Evolutionary conservation across 92 coral and sea anemone genomes (phyloP).

Genomic region (Chrysogorgia sp.): DNA sequence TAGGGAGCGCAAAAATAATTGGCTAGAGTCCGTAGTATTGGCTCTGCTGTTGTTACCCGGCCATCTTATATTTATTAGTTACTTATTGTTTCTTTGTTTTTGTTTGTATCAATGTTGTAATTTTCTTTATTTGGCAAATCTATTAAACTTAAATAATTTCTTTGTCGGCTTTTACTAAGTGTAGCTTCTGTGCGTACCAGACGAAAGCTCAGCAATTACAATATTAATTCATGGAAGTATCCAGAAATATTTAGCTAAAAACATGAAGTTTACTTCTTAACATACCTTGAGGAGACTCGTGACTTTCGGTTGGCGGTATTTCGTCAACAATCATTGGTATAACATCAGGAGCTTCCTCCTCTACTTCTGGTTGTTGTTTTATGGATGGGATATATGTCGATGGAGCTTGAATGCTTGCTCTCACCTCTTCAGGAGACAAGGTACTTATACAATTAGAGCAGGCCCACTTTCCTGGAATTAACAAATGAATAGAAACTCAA

Average conservation of each 20-base stretch:
- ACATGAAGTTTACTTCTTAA: neutral
- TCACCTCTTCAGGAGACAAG: conserved; percentile 34
- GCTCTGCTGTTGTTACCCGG: too few species aligned
- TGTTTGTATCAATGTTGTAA: too few species aligned
- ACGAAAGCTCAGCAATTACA: too few species aligned
- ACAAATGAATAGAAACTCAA: neutral
- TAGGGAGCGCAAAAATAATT: too few species aligned
- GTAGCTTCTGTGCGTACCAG: too few species aligned
- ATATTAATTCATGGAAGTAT: conserved; percentile 2
- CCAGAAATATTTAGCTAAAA: neutral
- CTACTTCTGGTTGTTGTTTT: neutral
- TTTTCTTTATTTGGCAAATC: too few species aligned
- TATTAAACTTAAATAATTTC: too few species aligned
- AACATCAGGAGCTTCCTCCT: neutral
- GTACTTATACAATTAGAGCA: conserved; percentile 79
- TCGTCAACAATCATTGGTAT: conserved; percentile 11
- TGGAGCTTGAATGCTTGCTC: conserved; percentile 42
- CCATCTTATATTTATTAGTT: too few species aligned
- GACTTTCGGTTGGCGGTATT: neutral
- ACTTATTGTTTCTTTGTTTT: too few species aligned
- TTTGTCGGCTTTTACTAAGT: too few species aligned
- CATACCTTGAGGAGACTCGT: neutral
- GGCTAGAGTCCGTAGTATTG: too few species aligned
- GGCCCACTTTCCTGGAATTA: conserved; percentile 88
- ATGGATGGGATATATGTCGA: conserved; percentile 38